Percentiles rank a stretch among this genome's conserved stretches.
phyloP scores from a whole-genome alignment of 2,113 vertebrate genomes.

The Ptychochromis oligacanthus region DNA sequence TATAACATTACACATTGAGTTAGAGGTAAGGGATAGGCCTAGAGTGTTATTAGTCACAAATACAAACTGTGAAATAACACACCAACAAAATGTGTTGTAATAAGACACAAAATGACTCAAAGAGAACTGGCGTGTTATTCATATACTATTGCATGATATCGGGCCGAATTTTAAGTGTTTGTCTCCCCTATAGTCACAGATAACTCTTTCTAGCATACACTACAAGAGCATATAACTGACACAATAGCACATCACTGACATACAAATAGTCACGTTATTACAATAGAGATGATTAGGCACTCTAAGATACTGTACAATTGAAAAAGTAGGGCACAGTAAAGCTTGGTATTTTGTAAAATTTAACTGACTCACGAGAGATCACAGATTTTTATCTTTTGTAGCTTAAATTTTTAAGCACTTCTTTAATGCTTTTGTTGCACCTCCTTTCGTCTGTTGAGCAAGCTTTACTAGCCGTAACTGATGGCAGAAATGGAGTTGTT shows the following conservation, averaged over 20 bases:
- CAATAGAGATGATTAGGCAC: not conserved
- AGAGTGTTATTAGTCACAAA: not conserved
- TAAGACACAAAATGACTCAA: not conserved
- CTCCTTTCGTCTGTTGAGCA: not conserved
- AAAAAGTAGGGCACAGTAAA: not conserved
- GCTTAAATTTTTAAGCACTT: constrained; percentile 14
- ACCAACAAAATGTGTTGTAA: not conserved
- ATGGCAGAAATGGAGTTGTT: rapidly evolving
- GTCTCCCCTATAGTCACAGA: too few species aligned
- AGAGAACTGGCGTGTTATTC: not conserved
- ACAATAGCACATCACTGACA: too few species aligned
- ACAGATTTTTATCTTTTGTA: not conserved
- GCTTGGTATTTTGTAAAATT: not conserved
- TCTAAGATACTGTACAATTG: not conserved
- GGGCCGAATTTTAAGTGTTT: not conserved
- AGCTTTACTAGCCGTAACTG: constrained; percentile 4
- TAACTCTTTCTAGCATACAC: not conserved
- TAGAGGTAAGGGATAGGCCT: not conserved
- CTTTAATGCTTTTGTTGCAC: constrained; percentile 22
- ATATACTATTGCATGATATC: not conserved
- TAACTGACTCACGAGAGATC: not conserved
- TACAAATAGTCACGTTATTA: not conserved
- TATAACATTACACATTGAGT: not conserved
- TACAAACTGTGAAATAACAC: not conserved
- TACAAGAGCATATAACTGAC: not conserved